A percentile compares a stretch with the other conserved stretches of the same genome.
These are phyloP conservation scores for Drosophila rufa DNA, from an alignment of 1,140 invertebrate species.

Conservation along the genomic window DNA sequence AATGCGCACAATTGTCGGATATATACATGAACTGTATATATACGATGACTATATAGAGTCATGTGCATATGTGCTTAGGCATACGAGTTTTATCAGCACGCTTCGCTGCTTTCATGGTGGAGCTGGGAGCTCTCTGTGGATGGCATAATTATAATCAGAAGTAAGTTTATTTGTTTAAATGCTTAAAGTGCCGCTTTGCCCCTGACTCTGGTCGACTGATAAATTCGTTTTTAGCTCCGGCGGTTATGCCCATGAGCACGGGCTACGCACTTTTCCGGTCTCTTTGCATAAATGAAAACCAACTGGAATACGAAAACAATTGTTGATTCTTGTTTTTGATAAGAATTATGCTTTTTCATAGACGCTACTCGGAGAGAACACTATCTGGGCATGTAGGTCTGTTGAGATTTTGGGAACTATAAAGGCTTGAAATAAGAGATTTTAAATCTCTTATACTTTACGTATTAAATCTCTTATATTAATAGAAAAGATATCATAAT, in stretches of 20 bases:
- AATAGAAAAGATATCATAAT: no score
- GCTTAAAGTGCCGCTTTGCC: conserved; percentile 49
- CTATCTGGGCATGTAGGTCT: background rate
- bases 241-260: conserved; percentile 10
- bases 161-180: conserved; percentile 53
- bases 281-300: conserved; percentile 24
- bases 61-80: conserved; percentile 18
- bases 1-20: conserved; percentile 34
- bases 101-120: conserved; percentile 13
- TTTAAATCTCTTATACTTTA: background rate
- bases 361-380: no score
- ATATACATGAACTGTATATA: conserved; percentile 8
- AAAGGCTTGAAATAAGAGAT: no score
- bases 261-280: conserved; percentile 35
- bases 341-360: conserved; percentile 16
- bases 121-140: background rate
- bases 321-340: conserved; percentile 47
- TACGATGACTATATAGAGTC: conserved; percentile 19
- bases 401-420: background rate
- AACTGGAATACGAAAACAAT: conserved; percentile 15
- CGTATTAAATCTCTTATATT: background rate
- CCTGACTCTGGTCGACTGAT: conserved; percentile 17
- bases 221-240: conserved; percentile 17
- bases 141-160: conserved; percentile 54
- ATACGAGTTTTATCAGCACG: conserved; percentile 59